Evolutionary conservation across 2,888 invertebrate genomes (phyloP).

Genomic region (Temnothorax unifasciatus): DNA sequence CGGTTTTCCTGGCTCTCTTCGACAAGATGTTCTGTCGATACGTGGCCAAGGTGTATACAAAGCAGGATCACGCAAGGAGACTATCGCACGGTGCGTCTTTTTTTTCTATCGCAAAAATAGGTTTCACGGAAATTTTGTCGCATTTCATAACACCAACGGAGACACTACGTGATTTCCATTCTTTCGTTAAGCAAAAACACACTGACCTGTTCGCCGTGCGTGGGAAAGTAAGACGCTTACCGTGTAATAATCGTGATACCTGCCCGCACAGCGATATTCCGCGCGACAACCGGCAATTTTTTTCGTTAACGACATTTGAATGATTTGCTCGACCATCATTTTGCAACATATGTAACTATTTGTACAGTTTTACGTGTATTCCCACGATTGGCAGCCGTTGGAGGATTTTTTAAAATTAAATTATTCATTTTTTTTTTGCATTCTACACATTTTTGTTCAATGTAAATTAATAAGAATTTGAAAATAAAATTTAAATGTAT

Average conservation of each 20-base stretch:
- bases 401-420: neutral
- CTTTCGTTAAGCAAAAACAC: slow-evolving; percentile 43
- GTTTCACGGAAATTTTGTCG: neutral
- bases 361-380: slow-evolving; percentile 9
- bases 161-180: slow-evolving; percentile 38
- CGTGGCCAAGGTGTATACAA: slow-evolving; percentile 87
- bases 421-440: neutral
- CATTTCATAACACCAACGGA: slow-evolving; percentile 24
- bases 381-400: neutral
- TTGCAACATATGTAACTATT: slow-evolving; percentile 9
- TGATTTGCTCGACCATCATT: slow-evolving; percentile 12
- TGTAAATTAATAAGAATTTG: slow-evolving; percentile 12
- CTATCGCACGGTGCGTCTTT: slow-evolving; percentile 80
- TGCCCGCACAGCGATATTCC: slow-evolving; percentile 14
- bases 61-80: slow-evolving; percentile 81
- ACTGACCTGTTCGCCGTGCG: slow-evolving; percentile 44
- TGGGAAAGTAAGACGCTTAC: slow-evolving; percentile 43
- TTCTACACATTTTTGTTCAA: neutral
- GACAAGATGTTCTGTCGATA: slow-evolving; percentile 88
- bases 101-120: neutral
- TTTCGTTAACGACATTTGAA: slow-evolving; percentile 49
- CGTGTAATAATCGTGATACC: slow-evolving; percentile 28
- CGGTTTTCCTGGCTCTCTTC: slow-evolving; percentile 88
- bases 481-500: neutral
- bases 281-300: slow-evolving; percentile 50